Conservation (phyloP, 2,888 invertebrate genomes). For the Gari tellinella region DNA sequence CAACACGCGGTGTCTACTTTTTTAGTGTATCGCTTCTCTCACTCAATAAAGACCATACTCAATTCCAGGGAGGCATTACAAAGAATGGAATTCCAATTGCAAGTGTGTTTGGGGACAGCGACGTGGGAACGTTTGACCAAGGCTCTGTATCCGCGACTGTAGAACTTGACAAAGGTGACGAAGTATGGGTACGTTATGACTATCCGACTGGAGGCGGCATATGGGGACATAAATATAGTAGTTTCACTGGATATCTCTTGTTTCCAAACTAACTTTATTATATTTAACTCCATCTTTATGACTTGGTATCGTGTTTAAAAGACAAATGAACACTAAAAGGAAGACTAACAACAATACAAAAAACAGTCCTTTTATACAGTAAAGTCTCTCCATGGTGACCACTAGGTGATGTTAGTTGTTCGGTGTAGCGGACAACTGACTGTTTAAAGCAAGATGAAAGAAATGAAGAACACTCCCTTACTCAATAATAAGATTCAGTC, state of each 20-base stretch:
- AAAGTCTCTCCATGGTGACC: no score
- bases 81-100: slow-evolving; percentile 6
- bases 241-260: slow-evolving; percentile 16
- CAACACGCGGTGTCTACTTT: slow-evolving; percentile 9
- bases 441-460: no score
- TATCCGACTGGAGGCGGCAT: neutral
- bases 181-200: slow-evolving; percentile 7
- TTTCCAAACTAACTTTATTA: neutral
- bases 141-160: neutral
- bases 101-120: slow-evolving; percentile 1
- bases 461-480: no score
- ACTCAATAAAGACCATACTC: neutral
- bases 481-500: no score
- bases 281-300: no score
- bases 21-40: slow-evolving; percentile 9
- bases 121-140: slow-evolving; percentile 7
- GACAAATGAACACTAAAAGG: no score
- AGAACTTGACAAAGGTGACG: slow-evolving; percentile 1
- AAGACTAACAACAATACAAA: no score
- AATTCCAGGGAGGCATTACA: neutral
- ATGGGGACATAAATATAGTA: slow-evolving; percentile 10
- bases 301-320: no score
- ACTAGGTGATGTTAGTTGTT: no score
- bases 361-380: no score
- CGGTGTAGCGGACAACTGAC: no score